Conservation (phyloP, 2,797 vertebrate species). For the Danio choprae region DNA sequence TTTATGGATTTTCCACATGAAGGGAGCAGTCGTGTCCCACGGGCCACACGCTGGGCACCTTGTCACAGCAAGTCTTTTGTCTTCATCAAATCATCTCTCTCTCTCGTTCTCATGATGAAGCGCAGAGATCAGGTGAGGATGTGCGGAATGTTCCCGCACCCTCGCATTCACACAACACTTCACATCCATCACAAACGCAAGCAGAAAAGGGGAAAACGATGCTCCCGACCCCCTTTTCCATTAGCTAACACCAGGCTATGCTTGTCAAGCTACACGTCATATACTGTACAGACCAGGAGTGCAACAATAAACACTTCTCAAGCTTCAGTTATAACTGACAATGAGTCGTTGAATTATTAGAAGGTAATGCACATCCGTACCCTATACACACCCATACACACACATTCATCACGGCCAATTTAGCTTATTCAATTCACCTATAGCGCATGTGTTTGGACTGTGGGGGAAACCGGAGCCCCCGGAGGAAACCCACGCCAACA, state of each 20-base stretch:
- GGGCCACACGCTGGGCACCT: conserved; percentile 13
- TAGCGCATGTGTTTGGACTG: too few species aligned
- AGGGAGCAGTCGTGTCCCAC: background rate
- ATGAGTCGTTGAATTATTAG: too few species aligned
- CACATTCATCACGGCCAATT: too few species aligned
- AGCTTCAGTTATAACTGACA: too few species aligned
- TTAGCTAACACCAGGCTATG: conserved; percentile 3
- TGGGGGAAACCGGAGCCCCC: too few species aligned
- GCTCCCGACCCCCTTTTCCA: conserved; percentile 41
- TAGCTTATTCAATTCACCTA: too few species aligned
- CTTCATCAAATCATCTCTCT: conserved; percentile 27
- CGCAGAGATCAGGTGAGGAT: conserved; percentile 6
- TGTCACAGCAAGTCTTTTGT: conserved; percentile 7
- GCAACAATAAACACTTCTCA: too few species aligned
- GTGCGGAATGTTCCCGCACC: conserved; percentile 24
- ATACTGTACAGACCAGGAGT: background rate
- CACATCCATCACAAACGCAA: conserved; percentile 37
- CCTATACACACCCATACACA: too few species aligned
- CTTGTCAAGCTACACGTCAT: conserved; percentile 7
- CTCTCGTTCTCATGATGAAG: conserved; percentile 34
- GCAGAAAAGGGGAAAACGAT: conserved; percentile 17
- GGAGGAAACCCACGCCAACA: too few species aligned
- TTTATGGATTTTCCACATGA: conserved; percentile 21
- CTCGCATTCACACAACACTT: conserved; percentile 26
- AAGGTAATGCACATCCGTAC: too few species aligned